Percentiles rank a stretch among this genome's conserved stretches.
Conservation (phyloP, 2,888 invertebrate species). For the Polylopha cassiicola region DNA sequence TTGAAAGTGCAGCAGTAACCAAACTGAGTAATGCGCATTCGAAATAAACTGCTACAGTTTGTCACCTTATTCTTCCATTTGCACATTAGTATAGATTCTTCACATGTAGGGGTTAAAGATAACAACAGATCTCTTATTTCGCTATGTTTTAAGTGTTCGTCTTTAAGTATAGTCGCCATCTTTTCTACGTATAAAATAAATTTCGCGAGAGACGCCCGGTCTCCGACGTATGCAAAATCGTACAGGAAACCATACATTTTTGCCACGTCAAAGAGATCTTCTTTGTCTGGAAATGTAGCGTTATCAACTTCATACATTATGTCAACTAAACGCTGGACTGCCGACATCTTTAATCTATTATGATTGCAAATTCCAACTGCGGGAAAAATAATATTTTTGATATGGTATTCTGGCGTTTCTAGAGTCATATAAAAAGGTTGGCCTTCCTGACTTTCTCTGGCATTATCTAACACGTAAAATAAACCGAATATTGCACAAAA, state of each 20-base stretch:
- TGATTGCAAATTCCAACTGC: constrained; percentile 18
- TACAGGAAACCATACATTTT: constrained; percentile 14
- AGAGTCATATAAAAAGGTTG: constrained; percentile 17
- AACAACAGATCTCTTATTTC: constrained; percentile 9
- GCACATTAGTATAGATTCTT: constrained; percentile 14
- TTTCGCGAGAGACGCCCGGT: constrained; percentile 1
- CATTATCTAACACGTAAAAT: constrained; percentile 9
- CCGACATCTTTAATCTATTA: constrained; percentile 13
- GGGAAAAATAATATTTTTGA: constrained; percentile 8
- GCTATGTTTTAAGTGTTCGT: constrained; percentile 1
- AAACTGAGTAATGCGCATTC: constrained; percentile 12
- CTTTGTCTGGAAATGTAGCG: constrained; percentile 12
- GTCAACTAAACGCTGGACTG: constrained; percentile 7
- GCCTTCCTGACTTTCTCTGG: not conserved
- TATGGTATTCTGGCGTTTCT: constrained; percentile 5
- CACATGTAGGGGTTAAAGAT: constrained; percentile 13
- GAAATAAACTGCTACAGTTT: constrained; percentile 10
- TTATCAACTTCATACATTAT: constrained; percentile 10
- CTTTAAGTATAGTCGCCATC: constrained; percentile 1
- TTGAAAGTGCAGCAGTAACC: constrained; percentile 17
- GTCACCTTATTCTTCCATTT: constrained; percentile 3
- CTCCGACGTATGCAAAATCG: constrained; percentile 16
- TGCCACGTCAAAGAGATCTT: constrained; percentile 9
- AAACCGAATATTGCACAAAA: constrained; percentile 9
- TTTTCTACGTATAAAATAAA: constrained; percentile 11